Conservation (phyloP, 2,797 vertebrate genomes). For the Erpetoichthys calabaricus region DNA sequence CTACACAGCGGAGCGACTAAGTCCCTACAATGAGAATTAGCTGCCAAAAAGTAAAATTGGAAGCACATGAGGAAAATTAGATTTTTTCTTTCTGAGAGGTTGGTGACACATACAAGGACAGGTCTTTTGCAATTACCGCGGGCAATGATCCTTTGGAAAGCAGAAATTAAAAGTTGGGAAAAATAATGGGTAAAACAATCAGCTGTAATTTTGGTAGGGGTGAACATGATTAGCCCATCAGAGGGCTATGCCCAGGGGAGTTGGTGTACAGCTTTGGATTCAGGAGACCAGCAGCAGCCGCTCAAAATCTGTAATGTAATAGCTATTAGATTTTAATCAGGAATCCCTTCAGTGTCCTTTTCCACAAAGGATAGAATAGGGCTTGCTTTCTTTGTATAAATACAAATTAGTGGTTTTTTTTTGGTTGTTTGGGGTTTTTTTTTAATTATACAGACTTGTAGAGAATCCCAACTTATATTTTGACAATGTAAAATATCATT, state of each 20-base stretch:
- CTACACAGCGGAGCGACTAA: not conserved
- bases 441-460: too few species aligned
- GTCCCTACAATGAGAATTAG: slow-evolving; percentile 19
- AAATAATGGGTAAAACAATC: slow-evolving; percentile 88
- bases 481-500: too few species aligned
- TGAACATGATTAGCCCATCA: slow-evolving; percentile 74
- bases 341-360: slow-evolving; percentile 40
- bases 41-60: slow-evolving; percentile 25
- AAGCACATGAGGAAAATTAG: slow-evolving; percentile 33
- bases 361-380: slow-evolving; percentile 43
- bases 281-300: slow-evolving; percentile 13
- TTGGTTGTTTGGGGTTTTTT: slow-evolving; percentile 5
- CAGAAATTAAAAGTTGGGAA: slow-evolving; percentile 89
- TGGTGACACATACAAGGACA: slow-evolving; percentile 69
- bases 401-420: slow-evolving; percentile 50
- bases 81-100: slow-evolving; percentile 37
- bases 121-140: slow-evolving; percentile 81
- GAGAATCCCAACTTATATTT: too few species aligned
- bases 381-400: too few species aligned
- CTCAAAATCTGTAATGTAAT: slow-evolving; percentile 30
- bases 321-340: slow-evolving; percentile 53
- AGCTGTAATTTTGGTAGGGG: slow-evolving; percentile 57
- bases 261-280: slow-evolving; percentile 13
- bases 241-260: slow-evolving; percentile 39
- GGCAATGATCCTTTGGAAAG: slow-evolving; percentile 86